Conservation (phyloP, 2,888 invertebrate genomes). For the Melipona beecheii region DNA sequence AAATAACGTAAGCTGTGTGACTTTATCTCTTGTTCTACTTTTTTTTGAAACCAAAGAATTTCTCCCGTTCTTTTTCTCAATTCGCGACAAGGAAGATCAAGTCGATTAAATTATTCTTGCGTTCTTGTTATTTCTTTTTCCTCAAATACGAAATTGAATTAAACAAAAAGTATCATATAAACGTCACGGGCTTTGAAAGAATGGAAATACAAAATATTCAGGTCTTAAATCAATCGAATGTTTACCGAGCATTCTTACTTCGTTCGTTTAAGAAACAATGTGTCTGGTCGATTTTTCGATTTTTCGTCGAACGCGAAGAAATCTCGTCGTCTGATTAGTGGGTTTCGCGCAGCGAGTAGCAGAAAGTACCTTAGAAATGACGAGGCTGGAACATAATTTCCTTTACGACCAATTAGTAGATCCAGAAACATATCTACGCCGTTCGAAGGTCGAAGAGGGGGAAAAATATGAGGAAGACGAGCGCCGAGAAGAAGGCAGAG, state of each 20-base stretch:
- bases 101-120: background rate
- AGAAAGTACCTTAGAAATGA: slow-evolving; percentile 31
- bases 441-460: background rate
- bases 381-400: slow-evolving; percentile 65
- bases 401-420: slow-evolving; percentile 79
- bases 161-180: no score
- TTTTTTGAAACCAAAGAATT: background rate
- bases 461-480: slow-evolving; percentile 7
- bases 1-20: no score
- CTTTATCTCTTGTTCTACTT: background rate
- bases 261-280: background rate
- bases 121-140: no score
- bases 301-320: slow-evolving; percentile 17
- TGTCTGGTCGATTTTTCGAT: no score
- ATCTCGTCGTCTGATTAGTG: slow-evolving; percentile 53
- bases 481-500: background rate
- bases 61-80: background rate
- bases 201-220: background rate
- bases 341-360: slow-evolving; percentile 29
- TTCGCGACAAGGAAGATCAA: background rate
- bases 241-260: background rate
- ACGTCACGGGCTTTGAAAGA: no score
- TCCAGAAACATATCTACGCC: slow-evolving; percentile 73
- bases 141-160: no score
- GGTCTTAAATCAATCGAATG: background rate